A percentile compares a stretch with the other conserved stretches of the same genome.
Evolutionary conservation across 2,113 vertebrate genomes (phyloP).

Genomic region (Tenebrosternarchus preto): DNA sequence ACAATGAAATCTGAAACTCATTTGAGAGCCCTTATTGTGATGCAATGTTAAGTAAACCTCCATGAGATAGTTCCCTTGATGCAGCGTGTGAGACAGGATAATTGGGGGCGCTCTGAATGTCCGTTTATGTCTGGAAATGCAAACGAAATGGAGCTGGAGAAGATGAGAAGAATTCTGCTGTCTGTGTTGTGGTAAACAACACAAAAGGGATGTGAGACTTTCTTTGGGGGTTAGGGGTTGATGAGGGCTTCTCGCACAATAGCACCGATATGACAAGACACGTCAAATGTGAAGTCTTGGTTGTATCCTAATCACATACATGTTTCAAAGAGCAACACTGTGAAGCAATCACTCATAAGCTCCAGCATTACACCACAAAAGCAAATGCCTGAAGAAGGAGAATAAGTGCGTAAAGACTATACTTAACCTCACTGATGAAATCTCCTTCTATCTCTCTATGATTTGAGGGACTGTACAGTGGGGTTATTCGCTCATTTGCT

Average conservation of each 20-base stretch:
- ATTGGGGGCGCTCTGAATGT: constrained; percentile 41
- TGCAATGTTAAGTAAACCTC: constrained; percentile 37
- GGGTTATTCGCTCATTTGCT: constrained; percentile 21
- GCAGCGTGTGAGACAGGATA: constrained; percentile 37
- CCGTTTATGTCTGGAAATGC: constrained; percentile 42
- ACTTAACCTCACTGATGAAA: not conserved
- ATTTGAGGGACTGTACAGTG: constrained; percentile 1
- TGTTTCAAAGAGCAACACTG: not conserved
- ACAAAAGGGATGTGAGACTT: constrained; percentile 11
- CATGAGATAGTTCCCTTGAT: constrained; percentile 18
- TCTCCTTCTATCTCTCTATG: constrained; percentile 5
- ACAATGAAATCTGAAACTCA: constrained; percentile 16
- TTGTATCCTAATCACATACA: not conserved
- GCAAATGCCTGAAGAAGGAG: not conserved
- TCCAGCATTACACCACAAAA: not conserved
- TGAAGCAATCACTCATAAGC: not conserved
- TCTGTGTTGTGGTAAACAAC: constrained; percentile 32
- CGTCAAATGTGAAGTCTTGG: not conserved
- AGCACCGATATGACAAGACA: not conserved
- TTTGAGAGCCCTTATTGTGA: constrained; percentile 31
- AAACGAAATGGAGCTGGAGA: constrained; percentile 33
- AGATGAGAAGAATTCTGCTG: constrained; percentile 34
- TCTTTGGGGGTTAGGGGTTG: not conserved
- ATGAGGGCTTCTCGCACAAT: not conserved
- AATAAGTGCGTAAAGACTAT: not conserved